These are phyloP conservation scores for Arbacia lixula DNA, from an alignment of 53 echinoderm and acorn worm genomes.

Conservation along the genomic window DNA sequence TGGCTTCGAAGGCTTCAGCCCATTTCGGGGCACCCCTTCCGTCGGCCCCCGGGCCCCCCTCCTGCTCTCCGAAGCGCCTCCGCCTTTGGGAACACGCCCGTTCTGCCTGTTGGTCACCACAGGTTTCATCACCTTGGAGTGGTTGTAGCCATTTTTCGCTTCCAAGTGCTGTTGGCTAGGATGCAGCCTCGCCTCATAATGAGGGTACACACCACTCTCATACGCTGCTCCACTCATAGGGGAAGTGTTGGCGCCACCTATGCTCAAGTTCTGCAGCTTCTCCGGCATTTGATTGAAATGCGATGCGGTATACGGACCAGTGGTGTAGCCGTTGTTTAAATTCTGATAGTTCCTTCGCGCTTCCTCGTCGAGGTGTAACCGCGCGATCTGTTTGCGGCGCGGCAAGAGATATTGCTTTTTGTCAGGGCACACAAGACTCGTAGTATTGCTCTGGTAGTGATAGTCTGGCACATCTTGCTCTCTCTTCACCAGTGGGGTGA, in stretches of 20 bases:
- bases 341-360: constrained; percentile 23
- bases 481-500: not conserved
- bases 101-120: not conserved
- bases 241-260: constrained; percentile 7
- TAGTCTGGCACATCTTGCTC: constrained; percentile 2
- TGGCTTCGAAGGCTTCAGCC: not conserved
- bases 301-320: not conserved
- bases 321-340: not conserved
- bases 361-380: constrained; percentile 44
- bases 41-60: not conserved
- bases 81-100: not conserved
- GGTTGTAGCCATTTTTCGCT: constrained; percentile 28
- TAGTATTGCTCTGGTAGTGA: constrained; percentile 3
- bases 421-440: not conserved
- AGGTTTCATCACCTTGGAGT: not conserved
- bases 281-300: constrained; percentile 30
- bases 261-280: constrained; percentile 12
- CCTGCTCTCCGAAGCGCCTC: not conserved
- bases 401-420: constrained; percentile 51
- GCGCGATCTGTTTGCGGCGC: constrained; percentile 41
- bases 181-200: constrained; percentile 5
- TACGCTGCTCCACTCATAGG: constrained; percentile 6
- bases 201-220: constrained; percentile 12
- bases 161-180: constrained; percentile 1
- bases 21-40: not conserved